These are phyloP conservation scores for Palaemon carinicauda DNA, from an alignment of 1,140 invertebrate genomes.

Conservation along the genomic window DNA sequence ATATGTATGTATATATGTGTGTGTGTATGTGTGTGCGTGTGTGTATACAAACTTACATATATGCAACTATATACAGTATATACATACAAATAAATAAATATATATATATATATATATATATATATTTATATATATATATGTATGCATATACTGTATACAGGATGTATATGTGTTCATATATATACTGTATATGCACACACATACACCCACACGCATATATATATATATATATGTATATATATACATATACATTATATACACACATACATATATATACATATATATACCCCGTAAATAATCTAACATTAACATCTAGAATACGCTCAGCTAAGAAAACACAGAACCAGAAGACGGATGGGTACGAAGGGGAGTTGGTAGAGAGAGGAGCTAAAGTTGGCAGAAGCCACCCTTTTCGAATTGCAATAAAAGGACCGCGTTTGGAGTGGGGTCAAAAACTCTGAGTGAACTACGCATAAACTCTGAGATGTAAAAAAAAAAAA, in stretches of 20 bases:
- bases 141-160: too few relatives aligned
- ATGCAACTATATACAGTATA: neutral
- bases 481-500: too few relatives aligned
- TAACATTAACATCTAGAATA: too few relatives aligned
- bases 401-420: too few relatives aligned
- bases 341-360: too few relatives aligned
- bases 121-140: neutral
- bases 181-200: neutral
- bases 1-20: neutral
- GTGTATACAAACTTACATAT: neutral
- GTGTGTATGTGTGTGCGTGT: neutral
- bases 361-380: too few relatives aligned
- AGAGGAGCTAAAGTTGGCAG: too few relatives aligned
- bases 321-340: too few relatives aligned
- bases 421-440: too few relatives aligned
- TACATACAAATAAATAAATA: neutral
- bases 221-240: neutral
- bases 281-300: neutral
- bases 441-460: too few relatives aligned
- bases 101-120: neutral
- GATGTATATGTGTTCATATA: neutral
- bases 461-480: too few relatives aligned
- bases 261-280: neutral
- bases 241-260: neutral
- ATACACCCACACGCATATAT: neutral